These are phyloP conservation scores for Sipha flava DNA, from an alignment of 1,140 invertebrate genomes.

Conservation along the genomic window DNA sequence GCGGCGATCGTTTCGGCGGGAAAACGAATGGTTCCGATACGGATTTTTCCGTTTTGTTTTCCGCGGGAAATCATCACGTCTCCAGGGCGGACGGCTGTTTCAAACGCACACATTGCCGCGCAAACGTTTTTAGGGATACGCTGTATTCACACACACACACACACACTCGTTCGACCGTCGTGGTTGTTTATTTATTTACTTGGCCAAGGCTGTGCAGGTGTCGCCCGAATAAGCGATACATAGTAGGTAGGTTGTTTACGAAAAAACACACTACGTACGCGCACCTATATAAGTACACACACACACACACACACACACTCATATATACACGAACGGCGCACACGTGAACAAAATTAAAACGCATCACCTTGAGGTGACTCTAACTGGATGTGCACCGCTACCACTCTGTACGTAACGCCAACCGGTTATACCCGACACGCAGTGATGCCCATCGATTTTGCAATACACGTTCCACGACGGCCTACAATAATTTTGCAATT, in stretches of 20 bases:
- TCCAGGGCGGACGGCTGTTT: too few relatives aligned
- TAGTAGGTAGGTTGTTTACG: neutral
- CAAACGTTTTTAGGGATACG: too few relatives aligned
- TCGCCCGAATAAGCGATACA: neutral
- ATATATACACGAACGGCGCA: neutral
- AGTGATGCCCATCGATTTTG: slow-evolving; percentile 2
- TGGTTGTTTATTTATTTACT: slow-evolving; percentile 1
- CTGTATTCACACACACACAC: neutral
- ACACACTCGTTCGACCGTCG: neutral
- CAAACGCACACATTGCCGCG: too few relatives aligned
- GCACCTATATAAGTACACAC: neutral
- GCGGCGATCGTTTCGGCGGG: too few relatives aligned
- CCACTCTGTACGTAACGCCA: too few relatives aligned
- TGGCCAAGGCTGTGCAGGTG: neutral
- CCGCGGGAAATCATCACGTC: too few relatives aligned
- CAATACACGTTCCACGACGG: neutral
- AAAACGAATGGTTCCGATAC: too few relatives aligned
- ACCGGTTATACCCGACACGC: slow-evolving; percentile 8
- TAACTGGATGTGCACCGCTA: neutral
- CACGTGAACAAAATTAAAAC: slow-evolving; percentile 8
- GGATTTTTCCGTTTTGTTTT: too few relatives aligned
- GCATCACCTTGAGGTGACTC: slow-evolving; percentile 24
- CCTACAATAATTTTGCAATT: slow-evolving; percentile 26
- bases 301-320: neutral
- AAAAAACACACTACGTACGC: neutral